Percentiles rank a stretch among this genome's conserved stretches.
Conservation (phyloP, 2,888 invertebrate species). For the Argyra leucocephala region DNA sequence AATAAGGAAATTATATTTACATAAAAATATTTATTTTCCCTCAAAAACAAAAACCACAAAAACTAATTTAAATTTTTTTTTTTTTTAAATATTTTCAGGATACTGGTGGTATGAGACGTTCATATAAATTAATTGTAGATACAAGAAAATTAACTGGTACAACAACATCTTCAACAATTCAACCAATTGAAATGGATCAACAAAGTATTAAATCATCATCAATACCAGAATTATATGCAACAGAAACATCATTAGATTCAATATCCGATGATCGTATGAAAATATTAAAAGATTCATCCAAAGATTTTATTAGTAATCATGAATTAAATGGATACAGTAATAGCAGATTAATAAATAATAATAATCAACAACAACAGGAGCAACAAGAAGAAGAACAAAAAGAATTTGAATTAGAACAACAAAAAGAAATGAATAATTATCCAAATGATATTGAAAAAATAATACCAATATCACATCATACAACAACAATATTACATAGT, state of each 20-base stretch:
- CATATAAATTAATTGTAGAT: slow-evolving; percentile 33
- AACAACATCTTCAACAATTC: slow-evolving; percentile 28
- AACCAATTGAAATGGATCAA: slow-evolving; percentile 29
- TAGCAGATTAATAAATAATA: not conserved
- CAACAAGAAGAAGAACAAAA: slow-evolving; percentile 12
- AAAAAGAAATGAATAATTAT: slow-evolving; percentile 16
- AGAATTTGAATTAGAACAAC: slow-evolving; percentile 11
- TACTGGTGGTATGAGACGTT: slow-evolving; percentile 35
- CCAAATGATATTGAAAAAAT: slow-evolving; percentile 19
- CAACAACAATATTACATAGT: slow-evolving; percentile 28
- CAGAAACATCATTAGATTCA: slow-evolving; percentile 26
- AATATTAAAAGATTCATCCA: slow-evolving; percentile 32
- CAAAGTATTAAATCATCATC: slow-evolving; percentile 25
- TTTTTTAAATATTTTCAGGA: slow-evolving; percentile 26
- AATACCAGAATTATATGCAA: slow-evolving; percentile 27
- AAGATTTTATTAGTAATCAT: slow-evolving; percentile 31
- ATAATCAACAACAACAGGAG: slow-evolving; percentile 11
- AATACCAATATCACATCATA: slow-evolving; percentile 16
- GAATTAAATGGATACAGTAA: slow-evolving; percentile 26
- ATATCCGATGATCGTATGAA: slow-evolving; percentile 30
- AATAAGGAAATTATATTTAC: too few species aligned
- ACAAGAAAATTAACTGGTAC: slow-evolving; percentile 30
- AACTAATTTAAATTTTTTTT: not conserved
- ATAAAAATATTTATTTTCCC: not conserved
- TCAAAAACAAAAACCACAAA: too few species aligned